Evolutionary conservation across 2,888 invertebrate genomes (phyloP).

Genomic region (Caradrina kadenii): DNA sequence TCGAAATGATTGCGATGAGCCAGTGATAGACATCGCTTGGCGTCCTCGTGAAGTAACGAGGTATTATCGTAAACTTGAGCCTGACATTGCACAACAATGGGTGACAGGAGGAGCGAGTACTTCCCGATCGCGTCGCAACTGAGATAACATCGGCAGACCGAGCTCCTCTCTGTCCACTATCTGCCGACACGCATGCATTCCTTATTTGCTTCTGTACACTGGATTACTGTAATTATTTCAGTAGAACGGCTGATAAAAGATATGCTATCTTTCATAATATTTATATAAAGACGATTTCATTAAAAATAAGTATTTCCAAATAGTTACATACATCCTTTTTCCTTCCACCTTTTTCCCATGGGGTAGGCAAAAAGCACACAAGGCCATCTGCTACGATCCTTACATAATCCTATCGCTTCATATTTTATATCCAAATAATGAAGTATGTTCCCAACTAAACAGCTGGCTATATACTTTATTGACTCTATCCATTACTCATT

Average conservation of each 20-base stretch:
- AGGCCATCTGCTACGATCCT: no score
- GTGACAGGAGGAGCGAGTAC: slow-evolving; percentile 3
- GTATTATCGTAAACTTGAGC: slow-evolving; percentile 27
- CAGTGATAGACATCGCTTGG: slow-evolving; percentile 29
- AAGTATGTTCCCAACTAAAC: background rate
- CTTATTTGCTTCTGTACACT: slow-evolving; percentile 31
- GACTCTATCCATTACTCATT: slow-evolving; percentile 16
- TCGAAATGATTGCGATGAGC: slow-evolving; percentile 45
- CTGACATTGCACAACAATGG: background rate
- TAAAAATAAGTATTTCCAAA: background rate
- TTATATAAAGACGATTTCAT: slow-evolving; percentile 8
- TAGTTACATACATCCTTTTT: no score
- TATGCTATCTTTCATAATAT: slow-evolving; percentile 18
- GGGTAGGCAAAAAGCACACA: no score
- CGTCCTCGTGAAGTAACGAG: slow-evolving; percentile 32
- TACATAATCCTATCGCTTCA: no score
- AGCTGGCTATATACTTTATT: slow-evolving; percentile 23
- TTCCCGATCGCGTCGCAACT: slow-evolving; percentile 29
- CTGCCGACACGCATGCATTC: background rate
- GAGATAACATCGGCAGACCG: slow-evolving; percentile 33
- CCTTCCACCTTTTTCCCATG: no score
- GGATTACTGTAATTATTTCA: slow-evolving; percentile 3
- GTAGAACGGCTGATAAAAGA: slow-evolving; percentile 23
- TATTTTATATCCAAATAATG: background rate
- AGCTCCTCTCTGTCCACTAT: slow-evolving; percentile 7